These are phyloP conservation scores for Agriopis aurantiaria DNA, from an alignment of 2,888 invertebrate species.

Conservation along the genomic window DNA sequence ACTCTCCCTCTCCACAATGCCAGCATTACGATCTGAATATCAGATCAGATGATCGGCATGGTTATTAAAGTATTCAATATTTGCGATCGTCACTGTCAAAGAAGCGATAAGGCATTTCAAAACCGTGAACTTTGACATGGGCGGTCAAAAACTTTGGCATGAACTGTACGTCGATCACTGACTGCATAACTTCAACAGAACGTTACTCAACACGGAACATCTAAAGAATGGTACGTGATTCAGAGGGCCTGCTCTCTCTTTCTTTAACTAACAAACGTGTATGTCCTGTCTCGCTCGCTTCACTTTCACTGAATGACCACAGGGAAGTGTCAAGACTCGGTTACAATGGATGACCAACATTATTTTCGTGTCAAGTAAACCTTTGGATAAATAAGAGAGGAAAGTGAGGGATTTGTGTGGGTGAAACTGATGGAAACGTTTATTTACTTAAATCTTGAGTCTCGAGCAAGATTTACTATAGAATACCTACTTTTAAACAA, in stretches of 20 bases:
- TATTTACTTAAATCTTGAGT: constrained; percentile 1
- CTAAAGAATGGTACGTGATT: constrained; percentile 63
- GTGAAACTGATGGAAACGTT: neutral
- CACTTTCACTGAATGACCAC: constrained; percentile 57
- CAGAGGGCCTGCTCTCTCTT: constrained; percentile 51
- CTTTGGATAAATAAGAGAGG: constrained; percentile 16
- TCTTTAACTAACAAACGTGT: constrained; percentile 21
- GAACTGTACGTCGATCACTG: constrained; percentile 1
- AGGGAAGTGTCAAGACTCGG: constrained; percentile 44
- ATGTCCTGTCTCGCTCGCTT: constrained; percentile 38
- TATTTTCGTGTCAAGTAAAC: constrained; percentile 30
- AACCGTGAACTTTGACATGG: neutral
- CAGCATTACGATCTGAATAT: no score
- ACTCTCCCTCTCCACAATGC: no score
- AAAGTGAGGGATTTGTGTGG: constrained; percentile 4
- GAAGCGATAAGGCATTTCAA: no score
- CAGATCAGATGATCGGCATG: no score
- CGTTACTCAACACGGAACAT: constrained; percentile 57
- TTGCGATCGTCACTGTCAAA: no score
- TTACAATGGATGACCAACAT: constrained; percentile 53
- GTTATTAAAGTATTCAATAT: no score
- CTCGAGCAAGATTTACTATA: no score
- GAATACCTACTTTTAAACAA: no score
- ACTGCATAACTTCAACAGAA: constrained; percentile 41
- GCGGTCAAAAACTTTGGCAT: constrained; percentile 5